A percentile compares a stretch with the other conserved stretches of the same genome.
These are phyloP conservation scores for Chloroceryle amazona DNA, from an alignment of 2,797 vertebrate species.

Conservation along the genomic window DNA sequence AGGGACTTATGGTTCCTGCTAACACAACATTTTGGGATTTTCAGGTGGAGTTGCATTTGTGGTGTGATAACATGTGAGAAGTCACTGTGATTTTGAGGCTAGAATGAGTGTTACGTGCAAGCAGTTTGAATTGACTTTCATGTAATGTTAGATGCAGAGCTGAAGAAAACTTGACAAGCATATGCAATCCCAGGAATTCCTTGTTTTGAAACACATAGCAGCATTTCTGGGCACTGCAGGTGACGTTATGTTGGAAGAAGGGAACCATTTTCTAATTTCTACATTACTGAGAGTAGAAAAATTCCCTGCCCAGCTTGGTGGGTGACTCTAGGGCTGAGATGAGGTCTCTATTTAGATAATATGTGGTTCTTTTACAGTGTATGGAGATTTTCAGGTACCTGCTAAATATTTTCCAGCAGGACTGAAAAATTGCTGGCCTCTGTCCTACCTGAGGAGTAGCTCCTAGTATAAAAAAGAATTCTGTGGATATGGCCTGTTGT, in stretches of 20 bases:
- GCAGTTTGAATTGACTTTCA: background rate
- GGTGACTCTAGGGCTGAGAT: background rate
- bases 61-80: background rate
- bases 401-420: background rate
- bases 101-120: background rate
- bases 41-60: background rate
- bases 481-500: background rate
- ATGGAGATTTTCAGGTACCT: background rate
- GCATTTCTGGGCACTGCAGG: background rate
- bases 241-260: background rate
- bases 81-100: background rate
- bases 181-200: background rate
- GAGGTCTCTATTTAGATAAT: fast-evolving
- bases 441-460: background rate
- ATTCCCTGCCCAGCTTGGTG: background rate
- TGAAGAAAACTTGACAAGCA: background rate
- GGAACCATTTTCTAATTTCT: background rate
- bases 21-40: background rate
- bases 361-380: background rate
- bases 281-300: background rate
- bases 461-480: background rate
- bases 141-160: background rate
- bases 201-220: fast-evolving
- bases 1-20: background rate
- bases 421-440: background rate